A percentile compares a stretch with the other conserved stretches of the same genome.
These are phyloP conservation scores for Heterocephalus glaber DNA, from an alignment of 2,113 vertebrate genomes.

Conservation along the genomic window DNA sequence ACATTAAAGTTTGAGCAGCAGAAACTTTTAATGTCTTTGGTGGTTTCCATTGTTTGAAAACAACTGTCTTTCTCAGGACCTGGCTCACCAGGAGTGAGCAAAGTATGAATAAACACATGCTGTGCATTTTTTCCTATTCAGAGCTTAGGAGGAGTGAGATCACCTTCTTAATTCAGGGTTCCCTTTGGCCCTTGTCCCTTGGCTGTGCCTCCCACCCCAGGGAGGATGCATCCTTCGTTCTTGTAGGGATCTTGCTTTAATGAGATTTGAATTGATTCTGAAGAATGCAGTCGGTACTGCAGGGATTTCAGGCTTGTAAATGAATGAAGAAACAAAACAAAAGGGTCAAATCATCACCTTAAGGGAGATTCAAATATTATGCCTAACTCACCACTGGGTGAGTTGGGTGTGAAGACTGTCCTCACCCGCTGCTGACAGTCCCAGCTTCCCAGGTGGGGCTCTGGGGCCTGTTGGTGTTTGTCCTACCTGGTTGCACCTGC, in stretches of 20 bases:
- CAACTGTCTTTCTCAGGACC: background rate
- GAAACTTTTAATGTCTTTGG: background rate
- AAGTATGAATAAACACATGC: background rate
- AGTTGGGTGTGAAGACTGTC: background rate
- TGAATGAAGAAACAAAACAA: background rate
- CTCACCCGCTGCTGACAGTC: fast-evolving
- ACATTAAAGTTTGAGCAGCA: background rate
- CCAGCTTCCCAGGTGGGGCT: background rate
- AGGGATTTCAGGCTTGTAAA: background rate
- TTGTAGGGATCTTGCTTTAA: background rate
- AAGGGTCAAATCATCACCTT: background rate
- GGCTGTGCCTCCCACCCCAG: background rate
- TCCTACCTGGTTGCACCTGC: background rate
- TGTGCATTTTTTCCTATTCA: background rate
- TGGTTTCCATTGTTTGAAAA: slow-evolving; percentile 52
- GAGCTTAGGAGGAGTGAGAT: background rate
- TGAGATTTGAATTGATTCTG: background rate
- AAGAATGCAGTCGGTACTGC: fast-evolving
- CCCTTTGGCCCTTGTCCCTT: background rate
- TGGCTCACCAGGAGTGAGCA: background rate
- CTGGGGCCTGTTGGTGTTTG: background rate
- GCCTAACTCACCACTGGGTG: no score
- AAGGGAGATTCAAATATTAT: background rate
- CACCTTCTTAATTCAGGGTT: background rate
- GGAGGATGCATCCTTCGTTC: background rate